These are phyloP conservation scores for Brienomyrus longianalis DNA, from an alignment of 2,113 vertebrate species.

Conservation along the genomic window DNA sequence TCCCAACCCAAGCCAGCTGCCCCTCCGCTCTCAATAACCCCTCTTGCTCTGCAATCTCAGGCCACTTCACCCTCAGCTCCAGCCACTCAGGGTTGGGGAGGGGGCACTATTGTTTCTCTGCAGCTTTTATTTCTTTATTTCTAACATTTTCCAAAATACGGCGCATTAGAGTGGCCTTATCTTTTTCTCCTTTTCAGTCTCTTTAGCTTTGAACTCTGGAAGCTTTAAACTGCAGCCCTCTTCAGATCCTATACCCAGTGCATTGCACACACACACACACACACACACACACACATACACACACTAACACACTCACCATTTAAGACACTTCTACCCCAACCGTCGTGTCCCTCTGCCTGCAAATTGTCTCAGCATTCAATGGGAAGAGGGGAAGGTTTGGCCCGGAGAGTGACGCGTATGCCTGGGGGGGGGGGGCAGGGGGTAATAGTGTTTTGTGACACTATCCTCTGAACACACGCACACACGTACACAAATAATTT, in stretches of 20 bases:
- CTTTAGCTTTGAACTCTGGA: slow-evolving; percentile 59
- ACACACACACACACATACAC: background rate
- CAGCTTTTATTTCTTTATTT: slow-evolving; percentile 59
- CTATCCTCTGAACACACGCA: slow-evolving; percentile 11
- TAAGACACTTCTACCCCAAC: slow-evolving; percentile 20
- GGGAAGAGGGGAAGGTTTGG: slow-evolving; percentile 26
- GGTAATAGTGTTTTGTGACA: slow-evolving; percentile 14
- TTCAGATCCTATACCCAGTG: slow-evolving; percentile 41
- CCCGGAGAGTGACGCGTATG: background rate
- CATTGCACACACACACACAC: slow-evolving; percentile 25
- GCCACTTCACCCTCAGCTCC: slow-evolving; percentile 61
- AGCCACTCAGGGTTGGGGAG: slow-evolving; percentile 42
- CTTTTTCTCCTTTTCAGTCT: slow-evolving; percentile 57
- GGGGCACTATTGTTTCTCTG: slow-evolving; percentile 55
- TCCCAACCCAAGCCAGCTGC: slow-evolving; percentile 48
- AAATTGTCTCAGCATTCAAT: slow-evolving; percentile 14
- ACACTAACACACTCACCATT: slow-evolving; percentile 17
- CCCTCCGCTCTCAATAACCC: slow-evolving; percentile 59
- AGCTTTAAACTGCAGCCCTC: slow-evolving; percentile 46
- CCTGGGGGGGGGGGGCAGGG: background rate
- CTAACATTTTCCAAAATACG: slow-evolving; percentile 53
- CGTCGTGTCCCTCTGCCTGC: background rate
- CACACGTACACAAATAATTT: slow-evolving; percentile 18
- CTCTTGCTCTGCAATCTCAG: slow-evolving; percentile 64
- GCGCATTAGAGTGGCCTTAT: slow-evolving; percentile 59